A percentile compares a stretch with the other conserved stretches of the same genome.
phyloP scores from a whole-genome alignment of 1,140 invertebrate genomes.

The Arctopsyche grandis region DNA sequence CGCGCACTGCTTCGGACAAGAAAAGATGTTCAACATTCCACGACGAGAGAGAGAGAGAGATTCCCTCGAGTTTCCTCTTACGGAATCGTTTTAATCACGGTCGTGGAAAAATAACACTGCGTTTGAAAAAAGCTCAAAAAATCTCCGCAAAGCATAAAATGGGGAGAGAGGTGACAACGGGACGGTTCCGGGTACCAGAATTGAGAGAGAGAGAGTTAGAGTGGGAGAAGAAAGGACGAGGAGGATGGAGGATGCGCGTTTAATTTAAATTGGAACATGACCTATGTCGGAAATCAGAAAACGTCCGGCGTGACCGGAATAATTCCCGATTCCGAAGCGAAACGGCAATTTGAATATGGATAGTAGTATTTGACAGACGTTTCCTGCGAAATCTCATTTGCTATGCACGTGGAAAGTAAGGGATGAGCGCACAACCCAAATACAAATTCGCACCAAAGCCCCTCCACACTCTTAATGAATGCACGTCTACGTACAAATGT shows the following conservation, averaged over 20 bases:
- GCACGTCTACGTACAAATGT: not conserved
- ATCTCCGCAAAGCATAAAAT: no score
- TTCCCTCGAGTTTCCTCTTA: not conserved
- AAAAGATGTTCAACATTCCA: not conserved
- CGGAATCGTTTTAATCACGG: no score
- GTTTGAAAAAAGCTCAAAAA: no score
- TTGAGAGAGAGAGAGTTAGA: not conserved
- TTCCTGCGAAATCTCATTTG: constrained; percentile 28
- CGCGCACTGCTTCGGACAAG: not conserved
- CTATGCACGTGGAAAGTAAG: constrained; percentile 27
- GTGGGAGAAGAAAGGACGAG: not conserved
- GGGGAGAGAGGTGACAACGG: not conserved
- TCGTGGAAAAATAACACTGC: no score
- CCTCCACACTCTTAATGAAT: not conserved
- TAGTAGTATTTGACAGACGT: constrained; percentile 17
- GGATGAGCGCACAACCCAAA: not conserved
- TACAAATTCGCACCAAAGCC: not conserved
- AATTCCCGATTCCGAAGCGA: constrained; percentile 12
- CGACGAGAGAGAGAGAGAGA: not conserved
- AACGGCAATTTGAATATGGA: constrained; percentile 26
- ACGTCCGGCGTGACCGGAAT: constrained; percentile 37
- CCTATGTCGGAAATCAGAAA: constrained; percentile 42
- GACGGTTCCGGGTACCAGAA: not conserved
- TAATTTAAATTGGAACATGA: constrained; percentile 45
- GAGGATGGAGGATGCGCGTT: not conserved